A percentile compares a stretch with the other conserved stretches of the same genome.
Conservation (phyloP, 2,888 invertebrate species). For the Chrysotoxum bicinctum region DNA sequence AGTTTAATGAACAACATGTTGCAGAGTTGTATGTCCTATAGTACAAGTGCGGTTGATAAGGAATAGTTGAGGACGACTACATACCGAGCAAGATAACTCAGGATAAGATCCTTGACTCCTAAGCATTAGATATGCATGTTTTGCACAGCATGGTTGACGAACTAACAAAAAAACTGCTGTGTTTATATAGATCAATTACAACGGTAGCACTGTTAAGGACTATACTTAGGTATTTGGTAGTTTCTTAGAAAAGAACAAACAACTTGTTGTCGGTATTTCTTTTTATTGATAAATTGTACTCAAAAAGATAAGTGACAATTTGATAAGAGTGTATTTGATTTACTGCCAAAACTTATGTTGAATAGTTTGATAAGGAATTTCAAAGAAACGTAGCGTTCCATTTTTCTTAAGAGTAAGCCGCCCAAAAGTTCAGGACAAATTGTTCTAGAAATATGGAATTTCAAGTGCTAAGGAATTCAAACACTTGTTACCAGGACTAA, state of each 20-base stretch:
- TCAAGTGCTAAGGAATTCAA: not conserved
- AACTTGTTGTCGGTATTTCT: conserved; percentile 42
- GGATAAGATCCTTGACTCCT: conserved; percentile 30
- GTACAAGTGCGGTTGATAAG: conserved; percentile 74
- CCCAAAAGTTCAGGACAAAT: not conserved
- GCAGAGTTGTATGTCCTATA: conserved; percentile 45
- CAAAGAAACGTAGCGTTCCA: not conserved
- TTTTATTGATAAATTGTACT: conserved; percentile 40
- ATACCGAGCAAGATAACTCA: conserved; percentile 51
- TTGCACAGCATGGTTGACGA: conserved; percentile 26
- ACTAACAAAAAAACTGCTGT: conserved; percentile 15
- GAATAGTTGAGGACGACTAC: conserved; percentile 49
- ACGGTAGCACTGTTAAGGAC: conserved; percentile 69
- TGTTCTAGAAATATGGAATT: not conserved
- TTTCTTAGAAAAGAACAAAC: conserved; percentile 50
- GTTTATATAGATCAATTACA: conserved; percentile 71
- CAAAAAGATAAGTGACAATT: conserved; percentile 38
- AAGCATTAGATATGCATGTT: conserved; percentile 34
- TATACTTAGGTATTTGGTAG: conserved; percentile 15
- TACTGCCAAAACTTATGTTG: conserved; percentile 29
- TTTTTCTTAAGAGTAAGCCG: not conserved
- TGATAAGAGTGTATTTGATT: conserved; percentile 47
- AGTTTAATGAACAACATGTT: conserved; percentile 60
- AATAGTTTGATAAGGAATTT: conserved; percentile 7
- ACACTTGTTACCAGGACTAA: not conserved